Conservation (phyloP, 2,888 invertebrate genomes). For the Caradrina clavipalpis region DNA sequence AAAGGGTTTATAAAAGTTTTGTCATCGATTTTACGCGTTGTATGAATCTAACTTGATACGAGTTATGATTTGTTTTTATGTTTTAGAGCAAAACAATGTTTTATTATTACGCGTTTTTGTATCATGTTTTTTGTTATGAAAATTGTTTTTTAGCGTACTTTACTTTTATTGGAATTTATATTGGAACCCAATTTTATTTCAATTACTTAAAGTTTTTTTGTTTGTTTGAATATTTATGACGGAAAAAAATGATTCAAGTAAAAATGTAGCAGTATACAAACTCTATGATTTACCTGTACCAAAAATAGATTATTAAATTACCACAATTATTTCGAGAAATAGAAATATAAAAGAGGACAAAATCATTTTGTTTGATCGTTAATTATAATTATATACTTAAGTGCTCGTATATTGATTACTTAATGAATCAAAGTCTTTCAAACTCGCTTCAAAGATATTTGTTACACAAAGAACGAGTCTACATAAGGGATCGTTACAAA, state of each 20-base stretch:
- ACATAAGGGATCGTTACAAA: constrained; percentile 10
- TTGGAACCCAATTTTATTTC: no score
- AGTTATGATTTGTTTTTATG: no score
- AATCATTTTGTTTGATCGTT: constrained; percentile 7
- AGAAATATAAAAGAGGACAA: background rate
- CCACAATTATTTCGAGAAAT: background rate
- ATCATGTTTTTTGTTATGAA: no score
- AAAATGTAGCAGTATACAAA: background rate
- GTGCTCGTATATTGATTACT: constrained; percentile 16
- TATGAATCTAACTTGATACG: no score
- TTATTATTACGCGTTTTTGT: no score
- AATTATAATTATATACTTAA: constrained; percentile 2
- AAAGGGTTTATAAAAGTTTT: background rate
- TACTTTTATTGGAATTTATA: no score
- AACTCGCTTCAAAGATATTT: constrained; percentile 47
- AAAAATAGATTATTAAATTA: no score
- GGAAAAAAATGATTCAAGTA: no score
- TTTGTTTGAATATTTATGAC: no score
- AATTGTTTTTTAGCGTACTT: background rate
- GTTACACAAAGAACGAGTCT: constrained; percentile 43
- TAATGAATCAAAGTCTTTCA: constrained; percentile 14
- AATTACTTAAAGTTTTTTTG: no score
- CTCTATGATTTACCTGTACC: no score
- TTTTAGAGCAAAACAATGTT: background rate
- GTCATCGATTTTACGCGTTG: no score